These are phyloP conservation scores for Spondyliosoma cantharus DNA, from an alignment of 2,797 vertebrate genomes.

Conservation along the genomic window DNA sequence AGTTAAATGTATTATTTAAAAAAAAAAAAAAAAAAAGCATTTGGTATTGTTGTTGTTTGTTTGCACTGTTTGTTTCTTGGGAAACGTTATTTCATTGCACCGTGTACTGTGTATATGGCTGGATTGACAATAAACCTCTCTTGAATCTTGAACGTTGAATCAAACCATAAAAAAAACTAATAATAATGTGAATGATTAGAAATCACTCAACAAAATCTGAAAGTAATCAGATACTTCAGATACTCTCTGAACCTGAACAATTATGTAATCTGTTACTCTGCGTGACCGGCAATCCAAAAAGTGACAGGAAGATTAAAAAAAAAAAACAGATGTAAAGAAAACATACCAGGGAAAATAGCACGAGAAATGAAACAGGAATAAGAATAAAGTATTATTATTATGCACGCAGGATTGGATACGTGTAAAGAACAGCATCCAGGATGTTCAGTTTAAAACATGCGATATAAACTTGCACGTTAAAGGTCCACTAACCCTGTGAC, in stretches of 20 bases:
- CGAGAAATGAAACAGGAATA: too few species aligned
- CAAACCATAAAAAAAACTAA: not conserved
- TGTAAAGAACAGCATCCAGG: not conserved
- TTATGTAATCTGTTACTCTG: not conserved
- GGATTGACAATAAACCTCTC: too few species aligned
- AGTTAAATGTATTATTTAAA: too few species aligned
- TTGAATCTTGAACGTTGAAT: too few species aligned
- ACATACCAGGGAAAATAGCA: too few species aligned
- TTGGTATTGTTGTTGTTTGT: too few species aligned
- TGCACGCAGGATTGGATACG: not conserved
- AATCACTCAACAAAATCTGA: not conserved
- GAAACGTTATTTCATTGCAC: too few species aligned
- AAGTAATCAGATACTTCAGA: not conserved
- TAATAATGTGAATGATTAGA: not conserved
- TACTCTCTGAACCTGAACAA: too few species aligned
- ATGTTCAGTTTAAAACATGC: too few species aligned
- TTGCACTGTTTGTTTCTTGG: too few species aligned
- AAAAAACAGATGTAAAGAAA: not conserved
- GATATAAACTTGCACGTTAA: not conserved
- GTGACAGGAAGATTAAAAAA: not conserved
- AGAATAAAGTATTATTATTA: not conserved
- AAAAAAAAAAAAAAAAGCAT: too few species aligned
- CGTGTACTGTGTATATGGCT: too few species aligned
- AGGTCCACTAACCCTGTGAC: not conserved
- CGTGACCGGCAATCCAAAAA: not conserved